Evolutionary conservation across 2,888 invertebrate species (phyloP), one percentile per base, ranked within the genome.

Genomic region (Choreutis nemorana): DNA sequence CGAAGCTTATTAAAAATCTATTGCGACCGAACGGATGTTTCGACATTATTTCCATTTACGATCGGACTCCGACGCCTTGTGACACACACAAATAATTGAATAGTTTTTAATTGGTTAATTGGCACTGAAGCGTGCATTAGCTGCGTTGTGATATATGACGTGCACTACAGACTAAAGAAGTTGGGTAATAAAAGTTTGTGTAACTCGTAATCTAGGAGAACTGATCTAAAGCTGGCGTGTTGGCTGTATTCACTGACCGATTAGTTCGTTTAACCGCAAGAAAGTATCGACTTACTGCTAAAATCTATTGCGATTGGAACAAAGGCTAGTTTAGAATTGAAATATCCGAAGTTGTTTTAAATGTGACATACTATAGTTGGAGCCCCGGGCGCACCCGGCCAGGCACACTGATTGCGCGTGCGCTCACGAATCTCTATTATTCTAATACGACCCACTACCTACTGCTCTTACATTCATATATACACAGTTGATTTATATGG

Each of bases 11-110:
- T 60, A 45, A 15, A 14, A 47, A 44, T 48, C 44, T 65, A 60
- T 63, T 50, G 63, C 59, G 64, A 68, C 52, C 44, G 50, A 53
- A 57, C 61, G 66, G 70, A 71, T 63, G 64, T 77, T 72, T 71
- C 73, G 43, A 62, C 63, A 73, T 44, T 11, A 23, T 12, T 11
- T 11, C n/a, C n/a, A n/a, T n/a, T n/a, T n/a, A n/a, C n/a, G n/a
- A n/a, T n/a, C n/a, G n/a, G n/a, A n/a, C n/a, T n/a, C n/a, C n/a
- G n/a, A n/a, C n/a, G n/a, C n/a, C n/a, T n/a, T n/a, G n/a, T n/a
- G n/a, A n/a, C n/a, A n/a, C n/a, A n/a, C n/a, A n/a, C n/a, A n/a
- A n/a, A n/a, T n/a, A n/a, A n/a, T n/a, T n/a, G n/a, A n/a, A n/a
- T n/a, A n/a, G n/a, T n/a, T n/a, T n/a, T 23, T 14, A 25, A 21